Evolutionary conservation across 2,888 invertebrate species (phyloP).

Genomic region (Trachelus stipa): DNA sequence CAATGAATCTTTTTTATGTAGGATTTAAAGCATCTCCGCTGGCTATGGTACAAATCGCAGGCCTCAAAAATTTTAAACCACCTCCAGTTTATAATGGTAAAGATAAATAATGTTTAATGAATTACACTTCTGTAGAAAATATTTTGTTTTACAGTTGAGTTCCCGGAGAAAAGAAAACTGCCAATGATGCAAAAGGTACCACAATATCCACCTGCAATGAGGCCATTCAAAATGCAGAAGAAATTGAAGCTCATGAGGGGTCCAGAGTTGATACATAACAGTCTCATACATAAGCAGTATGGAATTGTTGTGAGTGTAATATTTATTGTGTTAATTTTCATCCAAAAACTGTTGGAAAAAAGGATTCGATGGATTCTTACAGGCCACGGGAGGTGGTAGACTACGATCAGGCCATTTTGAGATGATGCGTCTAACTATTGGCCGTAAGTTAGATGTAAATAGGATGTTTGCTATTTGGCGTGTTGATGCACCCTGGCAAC

Average conservation of each 20-base stretch:
- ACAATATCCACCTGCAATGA: conserved; percentile 73
- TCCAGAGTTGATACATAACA: conserved; percentile 88
- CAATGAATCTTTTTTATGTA: not conserved
- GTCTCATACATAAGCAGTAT: conserved; percentile 89
- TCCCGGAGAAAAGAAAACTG: conserved; percentile 80
- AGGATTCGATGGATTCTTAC: conserved; percentile 25
- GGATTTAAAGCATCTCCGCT: conserved; percentile 8
- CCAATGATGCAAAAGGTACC: conserved; percentile 81
- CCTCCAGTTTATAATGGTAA: conserved; percentile 78
- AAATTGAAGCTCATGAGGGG: conserved; percentile 88
- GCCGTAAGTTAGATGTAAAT: conserved; percentile 81
- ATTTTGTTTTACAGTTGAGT: conserved; percentile 58
- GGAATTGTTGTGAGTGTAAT: conserved; percentile 84
- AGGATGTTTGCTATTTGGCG: conserved; percentile 96
- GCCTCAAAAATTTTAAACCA: conserved; percentile 78
- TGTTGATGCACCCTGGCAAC: conserved; percentile 95
- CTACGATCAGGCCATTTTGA: conserved; percentile 86
- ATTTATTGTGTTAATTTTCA: conserved; percentile 10
- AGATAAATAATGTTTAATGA: conserved; percentile 41
- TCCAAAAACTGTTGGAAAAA: not conserved
- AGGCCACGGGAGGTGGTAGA: conserved; percentile 89
- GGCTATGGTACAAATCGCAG: conserved; percentile 63
- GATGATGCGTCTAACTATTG: conserved; percentile 83
- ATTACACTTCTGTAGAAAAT: conserved; percentile 12
- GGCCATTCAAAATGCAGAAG: conserved; percentile 88